Base-by-base conservation (phyloP, 1,140 invertebrate species). In the Drosophila jambulina region DNA sequence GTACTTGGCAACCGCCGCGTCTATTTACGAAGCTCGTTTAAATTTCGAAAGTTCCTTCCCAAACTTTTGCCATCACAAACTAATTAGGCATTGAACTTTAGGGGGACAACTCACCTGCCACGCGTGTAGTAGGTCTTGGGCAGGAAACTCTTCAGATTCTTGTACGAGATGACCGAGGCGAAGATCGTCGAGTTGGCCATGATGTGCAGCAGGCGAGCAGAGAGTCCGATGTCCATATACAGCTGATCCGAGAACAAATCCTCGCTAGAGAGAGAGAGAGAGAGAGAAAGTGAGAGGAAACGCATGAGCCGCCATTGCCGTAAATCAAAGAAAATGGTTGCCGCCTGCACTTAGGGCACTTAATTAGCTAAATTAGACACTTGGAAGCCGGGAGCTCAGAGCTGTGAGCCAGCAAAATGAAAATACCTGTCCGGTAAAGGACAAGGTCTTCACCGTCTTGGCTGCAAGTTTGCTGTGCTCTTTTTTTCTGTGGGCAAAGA, bases 131-230 rank as follows among this genome's bases (percentile, higher is more conserved):
- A 94, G 0, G 94, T 93, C 56, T 86, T 92, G 29, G 94, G 94
- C 48, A 95, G 83, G 79, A 95, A 95, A 59, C 93, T 92, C 36
- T 94, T 93, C 4, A 95, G 82, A 75, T 94, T 94, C 76, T 93
- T 94, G 67, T 94, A 95, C n/a, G 94, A 93, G 23, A 94, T 92
- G 34, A 94, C 93, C 54, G 92, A 92, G 29, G 92, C 90, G 58
- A 92, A 91, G 67, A 93, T 88, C 59, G 92, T 93, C n/a, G 82
- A 87, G 56, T 93, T 93, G 54, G 91, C 77, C 84, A 92, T 92
- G 60, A 93, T 91, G 49, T 93, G 82, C 56, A 92, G 69, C 46
- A 93, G 71, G 4, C 90, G 80, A 3, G 65, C 57, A 4, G 91
- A 92, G n/a, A 88, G 62, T 40, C 88, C 91, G 25, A 93, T 93